Evolutionary conservation across 2,113 vertebrate species (phyloP).

Genomic region (Edolisoma coerulescens): DNA sequence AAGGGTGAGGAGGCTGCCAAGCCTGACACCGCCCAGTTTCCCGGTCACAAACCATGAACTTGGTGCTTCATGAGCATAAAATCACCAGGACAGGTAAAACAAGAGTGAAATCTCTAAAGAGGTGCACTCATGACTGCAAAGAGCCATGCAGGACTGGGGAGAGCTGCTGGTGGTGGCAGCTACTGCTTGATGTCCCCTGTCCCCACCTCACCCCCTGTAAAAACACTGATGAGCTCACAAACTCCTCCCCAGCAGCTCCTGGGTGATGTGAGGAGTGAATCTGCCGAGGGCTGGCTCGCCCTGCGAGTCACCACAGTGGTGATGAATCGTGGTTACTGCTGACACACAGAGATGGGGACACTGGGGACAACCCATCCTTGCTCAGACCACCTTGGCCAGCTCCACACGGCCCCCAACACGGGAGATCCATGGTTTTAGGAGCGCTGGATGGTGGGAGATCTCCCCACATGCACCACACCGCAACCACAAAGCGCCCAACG

Average conservation of each 20-base stretch:
- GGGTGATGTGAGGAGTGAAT: background rate
- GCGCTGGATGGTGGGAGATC: accelerated
- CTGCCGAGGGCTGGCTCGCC: background rate
- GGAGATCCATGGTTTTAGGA: background rate
- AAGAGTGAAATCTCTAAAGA: background rate
- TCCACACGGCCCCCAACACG: accelerated
- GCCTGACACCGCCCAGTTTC: accelerated
- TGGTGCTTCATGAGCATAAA: background rate
- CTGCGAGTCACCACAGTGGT: accelerated
- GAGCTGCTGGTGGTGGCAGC: background rate
- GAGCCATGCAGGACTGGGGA: accelerated
- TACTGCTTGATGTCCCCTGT: background rate
- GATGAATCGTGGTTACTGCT: accelerated
- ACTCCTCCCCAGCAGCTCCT: background rate
- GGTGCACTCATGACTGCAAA: background rate
- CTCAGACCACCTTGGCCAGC: background rate
- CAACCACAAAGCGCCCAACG: accelerated
- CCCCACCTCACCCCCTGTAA: background rate
- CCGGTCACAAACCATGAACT: background rate
- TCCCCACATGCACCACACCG: background rate
- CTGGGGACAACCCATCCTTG: background rate
- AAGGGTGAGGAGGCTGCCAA: background rate
- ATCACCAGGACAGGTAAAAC: background rate
- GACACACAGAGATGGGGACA: background rate
- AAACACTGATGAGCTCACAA: background rate